These are phyloP conservation scores for Pithys albifrons DNA, from an alignment of 2,113 vertebrate genomes.

Conservation along the genomic window DNA sequence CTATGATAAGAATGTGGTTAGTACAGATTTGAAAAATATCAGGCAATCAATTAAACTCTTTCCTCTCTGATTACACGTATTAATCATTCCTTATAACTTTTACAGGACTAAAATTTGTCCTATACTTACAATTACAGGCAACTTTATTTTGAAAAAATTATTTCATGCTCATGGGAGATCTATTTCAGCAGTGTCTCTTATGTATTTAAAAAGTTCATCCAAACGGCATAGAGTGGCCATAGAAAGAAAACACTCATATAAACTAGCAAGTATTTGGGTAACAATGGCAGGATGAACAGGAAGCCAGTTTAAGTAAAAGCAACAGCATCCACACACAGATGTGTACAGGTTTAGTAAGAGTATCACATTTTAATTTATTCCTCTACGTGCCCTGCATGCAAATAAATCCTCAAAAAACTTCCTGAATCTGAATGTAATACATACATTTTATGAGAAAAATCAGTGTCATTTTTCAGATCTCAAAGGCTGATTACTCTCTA, in stretches of 20 bases:
- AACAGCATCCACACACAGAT: neutral
- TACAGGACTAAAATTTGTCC: neutral
- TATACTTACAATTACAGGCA: neutral
- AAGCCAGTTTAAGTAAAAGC: neutral
- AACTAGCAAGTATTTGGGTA: neutral
- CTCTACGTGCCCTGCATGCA: neutral
- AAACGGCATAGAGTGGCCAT: neutral
- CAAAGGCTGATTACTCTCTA: neutral
- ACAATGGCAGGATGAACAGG: neutral
- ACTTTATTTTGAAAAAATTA: neutral
- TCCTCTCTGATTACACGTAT: neutral
- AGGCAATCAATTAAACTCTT: neutral
- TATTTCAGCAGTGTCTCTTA: neutral
- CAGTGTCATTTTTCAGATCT: neutral
- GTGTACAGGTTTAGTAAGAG: neutral
- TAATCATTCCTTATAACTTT: neutral
- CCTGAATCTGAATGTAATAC: neutral
- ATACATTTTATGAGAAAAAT: neutral
- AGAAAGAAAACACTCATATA: neutral
- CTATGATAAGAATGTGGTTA: neutral
- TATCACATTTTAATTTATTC: neutral
- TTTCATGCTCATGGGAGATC: neutral
- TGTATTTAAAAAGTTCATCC: neutral
- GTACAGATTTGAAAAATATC: neutral
- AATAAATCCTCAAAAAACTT: neutral